A percentile compares a stretch with the other conserved stretches of the same genome.
These are phyloP conservation scores for Eriocheir sinensis DNA, from an alignment of 1,140 invertebrate species.

Conservation along the genomic window DNA sequence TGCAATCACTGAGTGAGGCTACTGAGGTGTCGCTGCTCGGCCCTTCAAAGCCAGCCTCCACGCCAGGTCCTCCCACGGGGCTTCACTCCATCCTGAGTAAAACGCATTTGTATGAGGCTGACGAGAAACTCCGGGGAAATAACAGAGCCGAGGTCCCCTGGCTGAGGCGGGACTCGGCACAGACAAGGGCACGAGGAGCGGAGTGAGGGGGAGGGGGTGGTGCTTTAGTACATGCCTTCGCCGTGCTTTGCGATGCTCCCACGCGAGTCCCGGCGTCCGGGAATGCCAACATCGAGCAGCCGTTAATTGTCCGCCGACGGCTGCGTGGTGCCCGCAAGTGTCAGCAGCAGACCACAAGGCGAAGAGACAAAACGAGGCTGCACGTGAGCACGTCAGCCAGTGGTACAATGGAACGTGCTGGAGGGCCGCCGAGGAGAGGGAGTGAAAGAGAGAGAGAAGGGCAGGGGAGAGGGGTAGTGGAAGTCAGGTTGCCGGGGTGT, in stretches of 20 bases:
- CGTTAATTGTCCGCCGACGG: no score
- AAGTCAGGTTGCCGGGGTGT: no score
- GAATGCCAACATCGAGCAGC: background rate
- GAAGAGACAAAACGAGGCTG: background rate
- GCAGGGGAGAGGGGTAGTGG: no score
- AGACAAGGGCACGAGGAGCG: background rate
- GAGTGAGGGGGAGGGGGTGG: no score
- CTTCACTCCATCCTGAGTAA: no score
- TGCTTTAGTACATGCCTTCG: background rate
- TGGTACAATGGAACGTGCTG: background rate
- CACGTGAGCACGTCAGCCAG: background rate
- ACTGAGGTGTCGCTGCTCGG: background rate
- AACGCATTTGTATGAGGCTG: background rate
- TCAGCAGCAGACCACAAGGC: constrained; percentile 11
- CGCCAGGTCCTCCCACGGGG: background rate
- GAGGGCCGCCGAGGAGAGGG: background rate
- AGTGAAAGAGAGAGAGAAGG: no score
- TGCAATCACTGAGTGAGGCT: background rate
- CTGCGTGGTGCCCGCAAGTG: background rate
- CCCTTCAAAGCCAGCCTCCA: background rate
- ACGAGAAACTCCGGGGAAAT: background rate
- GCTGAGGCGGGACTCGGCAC: background rate
- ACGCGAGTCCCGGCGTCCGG: background rate
- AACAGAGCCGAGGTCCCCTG: background rate
- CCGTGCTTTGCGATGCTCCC: background rate